phyloP scores from a whole-genome alignment of 1,140 invertebrate species.

The Myzus persicae region DNA sequence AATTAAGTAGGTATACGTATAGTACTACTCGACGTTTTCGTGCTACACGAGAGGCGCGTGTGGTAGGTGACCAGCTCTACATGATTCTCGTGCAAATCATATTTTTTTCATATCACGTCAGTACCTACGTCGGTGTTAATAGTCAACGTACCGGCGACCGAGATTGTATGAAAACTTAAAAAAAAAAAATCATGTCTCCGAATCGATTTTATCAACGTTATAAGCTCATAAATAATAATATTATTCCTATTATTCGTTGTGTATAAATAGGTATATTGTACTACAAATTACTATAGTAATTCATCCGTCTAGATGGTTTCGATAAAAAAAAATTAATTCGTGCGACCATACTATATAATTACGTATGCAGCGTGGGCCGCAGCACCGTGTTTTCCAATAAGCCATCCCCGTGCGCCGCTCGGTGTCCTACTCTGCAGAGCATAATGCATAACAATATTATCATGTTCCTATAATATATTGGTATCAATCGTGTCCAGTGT shows the following conservation, averaged over 20 bases:
- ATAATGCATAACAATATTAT: background rate
- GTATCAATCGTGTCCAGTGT: background rate
- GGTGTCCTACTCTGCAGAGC: background rate
- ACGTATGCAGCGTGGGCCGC: background rate
- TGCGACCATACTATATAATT: conserved; percentile 5
- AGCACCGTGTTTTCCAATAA: background rate
- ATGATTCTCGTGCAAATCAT: background rate
- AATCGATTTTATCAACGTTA: conserved; percentile 19
- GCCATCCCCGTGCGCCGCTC: background rate
- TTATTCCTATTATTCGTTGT: background rate
- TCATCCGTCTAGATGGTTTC: background rate
- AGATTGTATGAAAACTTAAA: background rate
- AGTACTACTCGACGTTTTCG: background rate
- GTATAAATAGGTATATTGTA: background rate
- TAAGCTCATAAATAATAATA: conserved; percentile 10
- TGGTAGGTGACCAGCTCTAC: background rate
- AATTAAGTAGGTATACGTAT: background rate
- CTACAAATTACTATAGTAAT: conserved; percentile 8
- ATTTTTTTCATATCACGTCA: background rate
- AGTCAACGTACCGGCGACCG: background rate
- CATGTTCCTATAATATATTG: background rate
- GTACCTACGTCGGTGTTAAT: background rate
- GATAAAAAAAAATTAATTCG: conserved; percentile 15
- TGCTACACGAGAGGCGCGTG: background rate
- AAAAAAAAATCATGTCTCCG: background rate